Conservation (phyloP, 2,888 invertebrate genomes). For the Polyommatus iphigenia region DNA sequence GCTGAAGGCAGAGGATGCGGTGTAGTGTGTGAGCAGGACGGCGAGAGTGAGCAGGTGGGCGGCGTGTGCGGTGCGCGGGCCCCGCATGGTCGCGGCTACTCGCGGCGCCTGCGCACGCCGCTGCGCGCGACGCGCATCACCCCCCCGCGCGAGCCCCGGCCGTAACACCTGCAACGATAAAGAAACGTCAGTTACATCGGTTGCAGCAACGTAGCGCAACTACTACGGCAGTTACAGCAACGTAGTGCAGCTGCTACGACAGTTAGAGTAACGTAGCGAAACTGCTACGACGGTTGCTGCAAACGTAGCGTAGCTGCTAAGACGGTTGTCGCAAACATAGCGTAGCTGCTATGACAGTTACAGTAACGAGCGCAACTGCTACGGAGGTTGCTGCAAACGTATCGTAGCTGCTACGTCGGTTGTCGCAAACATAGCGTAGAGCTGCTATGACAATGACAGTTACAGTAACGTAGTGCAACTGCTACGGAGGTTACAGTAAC, state of each 20-base stretch:
- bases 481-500: neutral
- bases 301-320: neutral
- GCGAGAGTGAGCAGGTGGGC: constrained; percentile 55
- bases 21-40: constrained; percentile 48
- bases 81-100: constrained; percentile 74
- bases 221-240: neutral
- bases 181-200: neutral
- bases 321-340: neutral
- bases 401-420: too few relatives aligned
- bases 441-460: too few relatives aligned
- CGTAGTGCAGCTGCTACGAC: neutral
- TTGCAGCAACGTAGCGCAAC: neutral
- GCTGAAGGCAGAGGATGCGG: constrained; percentile 54
- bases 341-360: neutral
- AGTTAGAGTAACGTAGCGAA: neutral
- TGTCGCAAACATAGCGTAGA: too few relatives aligned
- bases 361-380: neutral
- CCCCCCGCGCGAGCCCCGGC: constrained; percentile 67
- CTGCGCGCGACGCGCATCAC: constrained; percentile 72
- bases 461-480: too few relatives aligned
- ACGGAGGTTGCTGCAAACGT: too few relatives aligned
- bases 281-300: neutral
- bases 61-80: constrained; percentile 59
- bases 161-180: constrained; percentile 59
- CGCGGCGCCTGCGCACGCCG: constrained; percentile 74